Conservation (phyloP, 2,888 invertebrate genomes). For the Caradrina clavipalpis region DNA sequence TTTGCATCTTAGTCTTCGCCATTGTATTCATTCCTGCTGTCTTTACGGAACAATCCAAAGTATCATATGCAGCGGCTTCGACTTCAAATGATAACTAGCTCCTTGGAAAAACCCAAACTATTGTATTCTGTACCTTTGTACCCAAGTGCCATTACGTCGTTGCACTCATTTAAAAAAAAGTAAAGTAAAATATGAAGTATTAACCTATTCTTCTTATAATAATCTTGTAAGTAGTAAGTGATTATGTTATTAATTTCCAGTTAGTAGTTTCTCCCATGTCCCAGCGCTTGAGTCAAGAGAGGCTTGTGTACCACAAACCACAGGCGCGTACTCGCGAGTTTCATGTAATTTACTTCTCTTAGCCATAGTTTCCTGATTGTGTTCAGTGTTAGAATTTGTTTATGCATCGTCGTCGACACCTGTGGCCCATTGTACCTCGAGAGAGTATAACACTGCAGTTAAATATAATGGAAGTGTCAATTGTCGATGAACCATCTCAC, state of each 20-base stretch:
- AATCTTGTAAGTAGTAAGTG: too few species aligned
- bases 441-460: background rate
- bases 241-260: too few species aligned
- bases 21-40: background rate
- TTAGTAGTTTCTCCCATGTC: constrained; percentile 11
- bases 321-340: constrained; percentile 16
- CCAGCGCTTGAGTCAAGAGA: constrained; percentile 45
- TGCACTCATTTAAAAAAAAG: background rate
- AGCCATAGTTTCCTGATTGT: constrained; percentile 19
- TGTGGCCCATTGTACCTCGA: constrained; percentile 17
- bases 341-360: too few species aligned
- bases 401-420: constrained; percentile 12
- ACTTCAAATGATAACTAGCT: background rate
- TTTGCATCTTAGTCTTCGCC: background rate
- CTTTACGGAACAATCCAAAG: background rate
- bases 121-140: background rate
- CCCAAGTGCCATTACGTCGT: background rate
- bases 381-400: constrained; percentile 26
- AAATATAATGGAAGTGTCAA: background rate
- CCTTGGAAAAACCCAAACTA: background rate
- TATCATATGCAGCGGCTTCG: background rate
- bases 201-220: too few species aligned
- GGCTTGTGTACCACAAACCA: constrained; percentile 21
- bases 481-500: background rate
- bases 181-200: too few species aligned